Evolutionary conservation across 2,113 vertebrate species (phyloP).

Genomic region (Corythornis madagascariensis): DNA sequence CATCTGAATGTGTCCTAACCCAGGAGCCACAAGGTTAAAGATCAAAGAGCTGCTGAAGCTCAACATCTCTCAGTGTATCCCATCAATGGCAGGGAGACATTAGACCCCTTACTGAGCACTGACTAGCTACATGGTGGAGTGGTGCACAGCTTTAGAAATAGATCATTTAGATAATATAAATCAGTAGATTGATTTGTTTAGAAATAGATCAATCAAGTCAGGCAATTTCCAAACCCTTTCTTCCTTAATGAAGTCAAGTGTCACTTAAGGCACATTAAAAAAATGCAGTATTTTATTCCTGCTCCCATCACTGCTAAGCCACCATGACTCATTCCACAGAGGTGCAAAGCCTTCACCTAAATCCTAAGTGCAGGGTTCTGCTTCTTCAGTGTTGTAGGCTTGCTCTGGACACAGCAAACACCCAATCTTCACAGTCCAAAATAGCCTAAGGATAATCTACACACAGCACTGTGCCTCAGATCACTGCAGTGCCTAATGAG

Average conservation of each 20-base stretch:
- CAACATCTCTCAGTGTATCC: neutral
- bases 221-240: neutral
- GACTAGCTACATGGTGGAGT: fast-evolving
- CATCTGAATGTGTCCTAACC: neutral
- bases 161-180: too few relatives aligned
- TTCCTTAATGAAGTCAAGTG: neutral
- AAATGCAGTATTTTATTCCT: neutral
- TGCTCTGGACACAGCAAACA: neutral
- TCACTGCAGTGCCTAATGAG: neutral
- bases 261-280: neutral
- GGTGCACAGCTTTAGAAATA: neutral
- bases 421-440: neutral
- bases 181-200: too few relatives aligned
- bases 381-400: neutral
- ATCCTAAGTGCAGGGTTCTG: neutral
- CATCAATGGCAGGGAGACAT: neutral
- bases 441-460: neutral
- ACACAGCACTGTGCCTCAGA: neutral
- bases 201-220: neutral
- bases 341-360: neutral
- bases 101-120: neutral
- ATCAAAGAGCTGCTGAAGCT: neutral
- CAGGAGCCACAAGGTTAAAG: neutral
- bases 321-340: neutral
- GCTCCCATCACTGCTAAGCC: neutral